Base-by-base conservation (phyloP, 2,113 vertebrate genomes). In the Anser cygnoides region DNA sequence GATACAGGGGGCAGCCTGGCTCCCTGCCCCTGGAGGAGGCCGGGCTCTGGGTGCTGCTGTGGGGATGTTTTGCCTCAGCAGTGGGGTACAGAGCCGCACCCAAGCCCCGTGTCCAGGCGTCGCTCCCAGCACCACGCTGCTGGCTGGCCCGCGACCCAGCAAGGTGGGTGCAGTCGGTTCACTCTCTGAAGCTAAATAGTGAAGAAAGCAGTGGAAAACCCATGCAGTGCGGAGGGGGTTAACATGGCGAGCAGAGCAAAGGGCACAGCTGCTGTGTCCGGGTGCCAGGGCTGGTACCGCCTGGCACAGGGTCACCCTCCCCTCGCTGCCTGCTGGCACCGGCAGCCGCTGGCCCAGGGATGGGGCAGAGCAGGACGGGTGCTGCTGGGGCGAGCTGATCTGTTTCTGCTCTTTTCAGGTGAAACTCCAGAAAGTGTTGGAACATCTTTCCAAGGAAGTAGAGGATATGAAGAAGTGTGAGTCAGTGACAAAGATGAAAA, bases 401-500 rank as follows among this genome's bases (percentile, higher is more conserved):
- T 1, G 0, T 50, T 59, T 57, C 44, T 74, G 65, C 15, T 61
- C 61, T 89, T 95, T 78, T 58, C 76, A 97, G 96, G 25, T 87
- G 39, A 96, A 95, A 89, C 95, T 97, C 49, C 93, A 96, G 76
- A 92, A 94, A 82, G 94, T 70, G 29, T 66, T 97, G 62, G 96
- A 95, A 66, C n/a, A 68, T 4, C 88, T 97, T 35, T 41, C 2
- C 5, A 95, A 97, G 74, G 83, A 95, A 65, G 62, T 44, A 19
- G 95, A 95, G 50, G 86, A 92, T 0, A 3, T 93, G 50, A 95
- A 86, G 83, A 96, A 93, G 71, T 0, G 5, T 58, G 95, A 94
- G 44, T 90, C 80, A 75, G 61, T 5, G 7, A 94, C 91, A 67
- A 95, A 82, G 68, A 66, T 89, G 78, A 97, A 97, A 93, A 94